A percentile compares a stretch with the other conserved stretches of the same genome.
Conservation (phyloP, 2,888 invertebrate genomes). For the Galerucella pusilla region DNA sequence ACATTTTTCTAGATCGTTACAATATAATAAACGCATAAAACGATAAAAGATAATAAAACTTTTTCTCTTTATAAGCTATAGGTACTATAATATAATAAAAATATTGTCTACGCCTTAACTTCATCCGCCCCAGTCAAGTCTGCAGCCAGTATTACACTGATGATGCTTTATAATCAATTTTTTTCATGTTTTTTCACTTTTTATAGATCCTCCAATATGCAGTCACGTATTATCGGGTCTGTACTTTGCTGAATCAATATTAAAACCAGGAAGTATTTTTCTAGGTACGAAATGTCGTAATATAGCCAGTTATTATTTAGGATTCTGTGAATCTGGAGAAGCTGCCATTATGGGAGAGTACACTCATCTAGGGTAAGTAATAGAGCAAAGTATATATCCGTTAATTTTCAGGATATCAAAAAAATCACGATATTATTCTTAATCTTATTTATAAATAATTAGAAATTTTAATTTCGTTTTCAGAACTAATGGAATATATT, state of each 20-base stretch:
- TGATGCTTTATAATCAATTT: not conserved
- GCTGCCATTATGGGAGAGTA: conserved; percentile 61
- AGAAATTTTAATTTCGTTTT: conserved; percentile 42
- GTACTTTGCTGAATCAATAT: conserved; percentile 74
- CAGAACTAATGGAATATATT: conserved; percentile 58
- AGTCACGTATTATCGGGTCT: conserved; percentile 72
- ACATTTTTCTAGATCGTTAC: not conserved
- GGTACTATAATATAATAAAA: too few relatives aligned
- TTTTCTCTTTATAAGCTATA: too few relatives aligned
- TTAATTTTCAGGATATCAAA: too few relatives aligned
- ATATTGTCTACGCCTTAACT: too few relatives aligned
- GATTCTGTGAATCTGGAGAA: conserved; percentile 64
- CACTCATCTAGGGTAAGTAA: conserved; percentile 53
- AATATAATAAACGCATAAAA: too few relatives aligned
- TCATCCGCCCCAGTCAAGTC: too few relatives aligned
- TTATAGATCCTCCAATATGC: conserved; percentile 68
- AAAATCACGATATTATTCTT: too few relatives aligned
- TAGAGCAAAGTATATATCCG: not conserved
- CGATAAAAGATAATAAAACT: too few relatives aligned
- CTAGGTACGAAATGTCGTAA: conserved; percentile 73
- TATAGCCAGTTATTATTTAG: conserved; percentile 67
- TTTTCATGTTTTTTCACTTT: conserved; percentile 26
- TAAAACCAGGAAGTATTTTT: conserved; percentile 66
- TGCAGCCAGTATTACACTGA: too few relatives aligned
- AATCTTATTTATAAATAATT: not conserved